Base-by-base conservation (phyloP, 2,888 invertebrate species). In the Scrobipalpa costella region DNA sequence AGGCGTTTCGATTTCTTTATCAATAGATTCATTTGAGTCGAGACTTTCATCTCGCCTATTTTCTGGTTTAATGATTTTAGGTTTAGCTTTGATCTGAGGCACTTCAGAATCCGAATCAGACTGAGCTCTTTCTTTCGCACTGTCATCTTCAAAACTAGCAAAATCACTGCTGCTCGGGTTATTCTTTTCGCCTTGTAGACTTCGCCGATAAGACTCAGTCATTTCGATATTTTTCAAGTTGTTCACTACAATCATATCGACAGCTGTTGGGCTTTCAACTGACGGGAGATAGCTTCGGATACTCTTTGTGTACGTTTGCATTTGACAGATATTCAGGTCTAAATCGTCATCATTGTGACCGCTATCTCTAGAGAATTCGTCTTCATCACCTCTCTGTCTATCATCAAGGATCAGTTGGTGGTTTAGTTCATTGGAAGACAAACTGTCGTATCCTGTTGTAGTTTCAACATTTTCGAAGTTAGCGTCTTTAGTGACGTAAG, bases 311-410 rank as follows among this genome's bases (percentile, higher is more conserved):
- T 93, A 93, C 0, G 93, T 93, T 84, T 92, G 92, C 86, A 93
- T 92, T 75, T 92, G 89, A 9, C 92, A 88, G 62, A 93, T 92
- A 77, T 92, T 93, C 21, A 92, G 89, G 77, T 95, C 95, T 21
- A 94, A 94, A 71, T 95, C 95, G 63, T 95, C 95, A 66, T 95
- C 95, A 73, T 95, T 94, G 62, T 95, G 95, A 0, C 95, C 95
- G 76, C 95, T 95, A 60, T 85, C 88, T 65, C 83, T 73, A 1
- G 84, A 81, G 67, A 84, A 81, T 7, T 79, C 77, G 57, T 83
- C 84, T 34, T 55, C 55, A 44, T 85, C 86, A 34, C 85, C 84
- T 36, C 70, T 68, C 6, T 77, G 81, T 38, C 79, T 70, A 11
- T 87, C 85, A 66, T 87, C 85, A 6, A 70, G 71, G 40, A 88